phyloP scores from a whole-genome alignment of 2,888 invertebrate genomes.

The Drosophila heteroneura region DNA sequence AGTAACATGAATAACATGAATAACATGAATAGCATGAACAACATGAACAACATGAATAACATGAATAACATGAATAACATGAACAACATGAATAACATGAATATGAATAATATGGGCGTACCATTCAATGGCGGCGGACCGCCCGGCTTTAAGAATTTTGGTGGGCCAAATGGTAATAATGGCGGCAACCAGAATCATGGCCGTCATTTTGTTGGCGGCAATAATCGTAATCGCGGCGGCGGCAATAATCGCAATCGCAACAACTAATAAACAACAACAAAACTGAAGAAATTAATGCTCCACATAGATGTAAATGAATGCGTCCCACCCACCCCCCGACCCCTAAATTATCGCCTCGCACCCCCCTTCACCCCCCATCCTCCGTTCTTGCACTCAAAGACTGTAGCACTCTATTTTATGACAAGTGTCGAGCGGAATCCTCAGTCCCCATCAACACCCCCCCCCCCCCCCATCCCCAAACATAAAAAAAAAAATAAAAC shows the following conservation, averaged over 20 bases:
- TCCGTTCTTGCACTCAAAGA: constrained; percentile 1
- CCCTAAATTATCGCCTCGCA: not conserved
- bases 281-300: constrained; percentile 11
- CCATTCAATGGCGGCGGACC: constrained; percentile 45
- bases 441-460: not conserved
- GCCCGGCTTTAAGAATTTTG: constrained; percentile 43
- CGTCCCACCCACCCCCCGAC: not conserved
- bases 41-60: constrained; percentile 44
- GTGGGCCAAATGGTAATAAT: constrained; percentile 26
- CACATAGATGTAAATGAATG: not conserved
- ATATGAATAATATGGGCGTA: constrained; percentile 30
- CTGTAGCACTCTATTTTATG: constrained; percentile 1
- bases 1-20: constrained; percentile 32
- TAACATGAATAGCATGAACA: constrained; percentile 47
- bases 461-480: not conserved
- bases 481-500: not conserved
- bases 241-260: constrained; percentile 64
- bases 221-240: constrained; percentile 53
- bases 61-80: constrained; percentile 35
- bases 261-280: not conserved
- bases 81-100: constrained; percentile 32
- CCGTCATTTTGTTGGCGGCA: constrained; percentile 45
- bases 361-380: not conserved
- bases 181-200: constrained; percentile 42
- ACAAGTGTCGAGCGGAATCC: not conserved